A percentile compares a stretch with the other conserved stretches of the same genome.
Conservation (phyloP, 2,113 vertebrate genomes). For the Gambusia holbrooki region DNA sequence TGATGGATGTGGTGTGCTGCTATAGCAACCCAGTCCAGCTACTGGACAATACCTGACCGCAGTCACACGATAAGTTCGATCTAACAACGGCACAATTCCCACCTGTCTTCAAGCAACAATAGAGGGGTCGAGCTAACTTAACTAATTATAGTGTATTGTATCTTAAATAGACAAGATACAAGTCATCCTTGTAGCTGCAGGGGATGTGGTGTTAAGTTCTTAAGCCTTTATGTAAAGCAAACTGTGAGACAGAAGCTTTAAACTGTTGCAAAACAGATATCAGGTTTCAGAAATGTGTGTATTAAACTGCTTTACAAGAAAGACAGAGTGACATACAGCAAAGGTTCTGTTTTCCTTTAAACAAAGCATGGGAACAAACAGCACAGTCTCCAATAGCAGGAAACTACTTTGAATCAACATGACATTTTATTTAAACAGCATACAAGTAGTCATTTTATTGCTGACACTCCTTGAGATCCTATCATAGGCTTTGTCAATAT, state of each 20-base stretch:
- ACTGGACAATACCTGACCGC: slow-evolving; percentile 81
- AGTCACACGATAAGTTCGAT: slow-evolving; percentile 83
- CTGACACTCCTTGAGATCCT: slow-evolving; percentile 32
- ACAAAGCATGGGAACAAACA: slow-evolving; percentile 78
- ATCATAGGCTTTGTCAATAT: slow-evolving; percentile 14
- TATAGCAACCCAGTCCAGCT: slow-evolving; percentile 76
- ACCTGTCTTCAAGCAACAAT: slow-evolving; percentile 84
- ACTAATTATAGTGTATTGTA: slow-evolving; percentile 80
- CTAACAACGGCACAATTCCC: slow-evolving; percentile 79
- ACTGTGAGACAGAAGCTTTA: slow-evolving; percentile 73
- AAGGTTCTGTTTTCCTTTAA: slow-evolving; percentile 63
- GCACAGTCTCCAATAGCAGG: background rate
- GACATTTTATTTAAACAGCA: slow-evolving; percentile 19
- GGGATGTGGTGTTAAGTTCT: slow-evolving; percentile 76
- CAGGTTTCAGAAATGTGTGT: slow-evolving; percentile 79
- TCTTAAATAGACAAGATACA: slow-evolving; percentile 74
- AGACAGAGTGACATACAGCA: slow-evolving; percentile 44
- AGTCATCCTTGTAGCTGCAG: slow-evolving; percentile 67
- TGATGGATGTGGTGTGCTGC: slow-evolving; percentile 82
- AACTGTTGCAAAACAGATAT: slow-evolving; percentile 78
- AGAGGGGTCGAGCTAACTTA: slow-evolving; percentile 73
- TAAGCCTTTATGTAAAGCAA: slow-evolving; percentile 65
- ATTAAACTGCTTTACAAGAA: slow-evolving; percentile 71
- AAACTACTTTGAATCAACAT: slow-evolving; percentile 17
- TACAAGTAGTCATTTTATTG: slow-evolving; percentile 18